Base-by-base conservation (phyloP, 1,140 invertebrate genomes). In the Hetaerina americana region DNA sequence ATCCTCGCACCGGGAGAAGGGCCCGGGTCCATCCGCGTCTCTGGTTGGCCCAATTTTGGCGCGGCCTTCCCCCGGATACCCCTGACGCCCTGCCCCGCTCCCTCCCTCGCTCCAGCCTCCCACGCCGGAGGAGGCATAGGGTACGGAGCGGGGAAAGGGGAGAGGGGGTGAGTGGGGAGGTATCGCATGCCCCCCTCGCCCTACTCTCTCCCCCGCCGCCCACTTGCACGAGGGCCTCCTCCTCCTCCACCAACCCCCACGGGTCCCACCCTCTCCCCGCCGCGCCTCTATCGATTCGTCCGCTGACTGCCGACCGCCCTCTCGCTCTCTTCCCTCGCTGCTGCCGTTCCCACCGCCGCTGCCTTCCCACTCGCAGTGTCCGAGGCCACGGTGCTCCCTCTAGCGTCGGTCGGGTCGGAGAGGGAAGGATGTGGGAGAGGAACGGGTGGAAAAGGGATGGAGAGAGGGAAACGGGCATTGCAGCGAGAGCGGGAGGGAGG, bases 211-310 rank as follows among this genome's bases (percentile, higher is more conserved):
- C 40, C 40, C 6, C 6, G 6, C 31, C 31, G 18, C 31, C 31
- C 31, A 6, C 6, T 18, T 6, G 6, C 31, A 18, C 18, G 6
- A 40, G 31, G 18, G 6, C 6, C 31, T 18, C 31, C 18, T 40
- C 18, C 31, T 6, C 6, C 31, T 40, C 31, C 31, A 6, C 31
- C 18, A 8, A 40, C 31, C 31, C 31, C 6, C 18, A 18, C n/a
- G n/a, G n/a, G n/a, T n/a, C 31, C 6, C 69, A 68, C 71, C 83
- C 76, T 79, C 80, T 78, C 81, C 82, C 73, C 80, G 79, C 79
- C 80, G 80, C 72, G 74, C 74, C 70, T 71, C 72, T 70, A 71
- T 40, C 73, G 74, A 68, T 24, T 73, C 70, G 75, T 74, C 29
- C 66, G 70, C 22, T 26, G 25, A 71, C 73, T 66, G 71, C 72